Percentiles rank a stretch among this genome's conserved stretches.
Conservation (phyloP, 2,888 invertebrate genomes). For the Cephus rjabovi region DNA sequence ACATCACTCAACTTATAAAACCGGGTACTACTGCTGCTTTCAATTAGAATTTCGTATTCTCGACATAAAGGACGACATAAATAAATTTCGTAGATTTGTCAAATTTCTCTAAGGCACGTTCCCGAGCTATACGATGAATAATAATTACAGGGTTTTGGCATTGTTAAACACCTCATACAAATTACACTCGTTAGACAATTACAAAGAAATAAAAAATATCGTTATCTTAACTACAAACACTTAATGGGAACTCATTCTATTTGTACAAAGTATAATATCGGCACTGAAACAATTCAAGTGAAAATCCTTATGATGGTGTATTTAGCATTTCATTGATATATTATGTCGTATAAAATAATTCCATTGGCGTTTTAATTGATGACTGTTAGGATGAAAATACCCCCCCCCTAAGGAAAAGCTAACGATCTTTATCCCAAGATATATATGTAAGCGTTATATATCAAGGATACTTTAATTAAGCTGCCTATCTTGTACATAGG, state of each 20-base stretch:
- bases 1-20: not conserved
- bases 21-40: not conserved
- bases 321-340: not conserved
- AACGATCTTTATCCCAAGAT: not conserved
- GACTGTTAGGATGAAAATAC: not conserved
- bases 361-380: not conserved
- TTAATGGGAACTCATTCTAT: not conserved
- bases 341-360: not conserved
- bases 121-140: not conserved
- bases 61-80: not conserved
- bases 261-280: not conserved
- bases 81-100: not conserved
- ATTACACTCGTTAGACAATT: not conserved
- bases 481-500: not conserved
- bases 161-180: not conserved
- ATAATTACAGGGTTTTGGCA: not conserved
- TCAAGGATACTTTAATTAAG: not conserved
- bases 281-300: not conserved
- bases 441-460: not conserved
- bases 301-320: not conserved
- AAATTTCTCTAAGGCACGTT: not conserved
- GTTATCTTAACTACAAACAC: not conserved
- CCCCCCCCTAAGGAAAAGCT: not conserved
- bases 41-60: not conserved
- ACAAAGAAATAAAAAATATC: not conserved